A percentile compares a stretch with the other conserved stretches of the same genome.
phyloP scores from a whole-genome alignment of 2,797 vertebrate species.

The Gadopsis bispinosus region DNA sequence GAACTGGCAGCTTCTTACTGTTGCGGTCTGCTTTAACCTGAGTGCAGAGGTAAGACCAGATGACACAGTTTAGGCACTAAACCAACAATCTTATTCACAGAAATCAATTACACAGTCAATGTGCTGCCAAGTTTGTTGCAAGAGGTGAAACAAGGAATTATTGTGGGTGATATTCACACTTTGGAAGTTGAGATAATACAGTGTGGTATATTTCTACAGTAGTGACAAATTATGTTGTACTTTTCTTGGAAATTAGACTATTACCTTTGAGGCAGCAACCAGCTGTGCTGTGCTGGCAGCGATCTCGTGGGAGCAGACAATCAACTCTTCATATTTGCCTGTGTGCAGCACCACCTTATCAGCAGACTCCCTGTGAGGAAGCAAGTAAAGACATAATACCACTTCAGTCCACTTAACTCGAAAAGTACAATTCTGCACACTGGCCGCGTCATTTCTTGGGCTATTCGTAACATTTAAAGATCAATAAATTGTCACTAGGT shows the following conservation, averaged over 20 bases:
- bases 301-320: slow-evolving; percentile 97
- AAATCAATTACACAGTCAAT: not conserved
- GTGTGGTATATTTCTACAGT: not conserved
- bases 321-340: slow-evolving; percentile 96
- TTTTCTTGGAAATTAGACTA: not conserved
- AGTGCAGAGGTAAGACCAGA: slow-evolving; percentile 5
- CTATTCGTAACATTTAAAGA: slow-evolving; percentile 1
- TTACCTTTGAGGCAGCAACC: slow-evolving; percentile 97
- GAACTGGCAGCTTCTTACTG: slow-evolving; percentile 88
- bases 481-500: not conserved
- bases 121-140: not conserved
- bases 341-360: slow-evolving; percentile 96
- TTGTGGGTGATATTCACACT: not conserved
- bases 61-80: not conserved
- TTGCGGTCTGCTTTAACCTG: slow-evolving; percentile 94
- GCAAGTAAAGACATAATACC: not conserved
- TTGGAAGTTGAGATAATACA: not conserved
- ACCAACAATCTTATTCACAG: not conserved
- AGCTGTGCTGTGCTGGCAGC: slow-evolving; percentile 97
- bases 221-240: not conserved
- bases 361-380: slow-evolving; percentile 90
- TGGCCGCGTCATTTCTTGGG: not conserved
- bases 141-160: not conserved
- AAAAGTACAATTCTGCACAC: not conserved
- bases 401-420: not conserved